These are phyloP conservation scores for Chromobotia macracanthus DNA, from an alignment of 2,797 vertebrate genomes.

Conservation along the genomic window DNA sequence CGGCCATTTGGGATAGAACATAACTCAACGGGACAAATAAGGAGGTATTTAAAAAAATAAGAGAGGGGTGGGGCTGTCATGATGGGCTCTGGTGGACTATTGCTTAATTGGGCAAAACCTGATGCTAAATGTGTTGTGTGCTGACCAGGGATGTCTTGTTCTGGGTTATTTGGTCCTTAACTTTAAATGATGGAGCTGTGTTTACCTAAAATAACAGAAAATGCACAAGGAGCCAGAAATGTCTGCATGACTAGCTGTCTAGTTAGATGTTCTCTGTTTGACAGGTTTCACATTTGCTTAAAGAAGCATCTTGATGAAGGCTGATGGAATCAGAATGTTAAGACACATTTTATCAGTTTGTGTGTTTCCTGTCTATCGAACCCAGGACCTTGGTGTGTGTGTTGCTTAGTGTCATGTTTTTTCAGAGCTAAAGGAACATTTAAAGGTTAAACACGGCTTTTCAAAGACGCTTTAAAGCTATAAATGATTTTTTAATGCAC, in stretches of 20 bases:
- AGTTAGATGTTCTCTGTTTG: slow-evolving; percentile 40
- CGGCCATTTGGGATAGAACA: slow-evolving; percentile 57
- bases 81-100: slow-evolving; percentile 23
- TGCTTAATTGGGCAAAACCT: slow-evolving; percentile 43
- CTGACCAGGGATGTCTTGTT: slow-evolving; percentile 11
- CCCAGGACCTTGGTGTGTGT: not conserved
- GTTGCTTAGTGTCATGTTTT: not conserved
- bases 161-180: slow-evolving; percentile 27
- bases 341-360: slow-evolving; percentile 1
- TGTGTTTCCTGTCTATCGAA: not conserved
- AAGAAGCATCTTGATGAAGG: slow-evolving; percentile 6
- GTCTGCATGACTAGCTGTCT: slow-evolving; percentile 1
- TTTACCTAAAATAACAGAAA: slow-evolving; percentile 13
- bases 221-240: slow-evolving; percentile 20
- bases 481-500: no score
- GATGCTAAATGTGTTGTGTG: slow-evolving; percentile 8
- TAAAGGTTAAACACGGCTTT: no score
- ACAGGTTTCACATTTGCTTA: slow-evolving; percentile 29
- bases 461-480: no score
- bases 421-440: no score
- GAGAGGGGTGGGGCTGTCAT: slow-evolving; percentile 51
- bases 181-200: slow-evolving; percentile 35
- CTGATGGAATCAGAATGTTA: slow-evolving; percentile 14
- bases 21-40: slow-evolving; percentile 50
- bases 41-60: slow-evolving; percentile 35